phyloP scores from a whole-genome alignment of 2,888 invertebrate genomes.

The Dione vanillae region DNA sequence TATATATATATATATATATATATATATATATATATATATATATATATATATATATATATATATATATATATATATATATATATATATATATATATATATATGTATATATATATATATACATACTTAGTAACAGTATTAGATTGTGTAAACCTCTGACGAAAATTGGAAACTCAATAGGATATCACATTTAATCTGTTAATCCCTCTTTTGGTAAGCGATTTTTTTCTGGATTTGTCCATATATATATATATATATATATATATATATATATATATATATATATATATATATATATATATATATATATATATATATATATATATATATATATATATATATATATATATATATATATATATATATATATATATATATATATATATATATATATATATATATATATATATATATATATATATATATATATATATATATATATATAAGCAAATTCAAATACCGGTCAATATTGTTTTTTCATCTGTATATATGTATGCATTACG shows the following conservation, averaged over 20 bases:
- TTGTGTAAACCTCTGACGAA: slow-evolving; percentile 2
- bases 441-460: neutral
- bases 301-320: no score
- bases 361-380: no score
- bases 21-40: no score
- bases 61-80: neutral
- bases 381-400: no score
- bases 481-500: no score
- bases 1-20: no score
- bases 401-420: neutral
- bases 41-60: no score
- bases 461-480: no score
- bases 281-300: no score
- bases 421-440: neutral
- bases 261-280: no score
- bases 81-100: neutral
- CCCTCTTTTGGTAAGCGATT: slow-evolving; percentile 20
- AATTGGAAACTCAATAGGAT: slow-evolving; percentile 24
- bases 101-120: neutral
- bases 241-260: neutral
- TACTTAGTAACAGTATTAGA: neutral
- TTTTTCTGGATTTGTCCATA: neutral
- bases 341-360: no score
- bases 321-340: no score
- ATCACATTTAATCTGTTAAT: slow-evolving; percentile 35